These are phyloP conservation scores for Orius laevigatus DNA, from an alignment of 1,140 invertebrate species.

Conservation along the genomic window DNA sequence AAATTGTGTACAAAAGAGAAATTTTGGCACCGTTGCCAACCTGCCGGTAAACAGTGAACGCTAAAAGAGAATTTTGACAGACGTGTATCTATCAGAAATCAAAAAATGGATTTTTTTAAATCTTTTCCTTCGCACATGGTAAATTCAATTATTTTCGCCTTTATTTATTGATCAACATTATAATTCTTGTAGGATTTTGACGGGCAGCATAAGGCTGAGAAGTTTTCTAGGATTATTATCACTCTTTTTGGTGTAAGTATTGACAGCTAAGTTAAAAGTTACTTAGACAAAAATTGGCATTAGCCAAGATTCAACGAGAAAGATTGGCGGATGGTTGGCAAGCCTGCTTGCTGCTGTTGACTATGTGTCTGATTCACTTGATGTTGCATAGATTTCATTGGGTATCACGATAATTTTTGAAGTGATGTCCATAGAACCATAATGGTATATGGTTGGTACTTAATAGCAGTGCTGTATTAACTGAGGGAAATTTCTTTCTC, in stretches of 20 bases:
- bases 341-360: background rate
- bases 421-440: too few relatives aligned
- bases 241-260: constrained; percentile 62
- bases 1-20: too few relatives aligned
- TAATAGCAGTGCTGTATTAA: too few relatives aligned
- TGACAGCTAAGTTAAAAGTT: too few relatives aligned
- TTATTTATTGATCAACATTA: too few relatives aligned
- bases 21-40: too few relatives aligned
- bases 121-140: constrained; percentile 13
- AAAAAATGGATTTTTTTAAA: constrained; percentile 12
- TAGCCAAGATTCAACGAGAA: background rate
- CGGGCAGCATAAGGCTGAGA: constrained; percentile 77
- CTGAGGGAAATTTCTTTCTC: too few relatives aligned
- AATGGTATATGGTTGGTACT: too few relatives aligned
- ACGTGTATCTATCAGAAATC: background rate
- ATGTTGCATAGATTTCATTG: background rate
- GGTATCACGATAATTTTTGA: background rate
- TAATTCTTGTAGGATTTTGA: constrained; percentile 70
- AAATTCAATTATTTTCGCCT: background rate
- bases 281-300: too few relatives aligned
- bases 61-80: background rate
- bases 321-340: background rate
- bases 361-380: background rate
- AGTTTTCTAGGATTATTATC: constrained; percentile 73
- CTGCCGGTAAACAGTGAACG: too few relatives aligned